Evolutionary conservation across 2,797 vertebrate species (phyloP).

Genomic region (Limnodromus scolopaceus): DNA sequence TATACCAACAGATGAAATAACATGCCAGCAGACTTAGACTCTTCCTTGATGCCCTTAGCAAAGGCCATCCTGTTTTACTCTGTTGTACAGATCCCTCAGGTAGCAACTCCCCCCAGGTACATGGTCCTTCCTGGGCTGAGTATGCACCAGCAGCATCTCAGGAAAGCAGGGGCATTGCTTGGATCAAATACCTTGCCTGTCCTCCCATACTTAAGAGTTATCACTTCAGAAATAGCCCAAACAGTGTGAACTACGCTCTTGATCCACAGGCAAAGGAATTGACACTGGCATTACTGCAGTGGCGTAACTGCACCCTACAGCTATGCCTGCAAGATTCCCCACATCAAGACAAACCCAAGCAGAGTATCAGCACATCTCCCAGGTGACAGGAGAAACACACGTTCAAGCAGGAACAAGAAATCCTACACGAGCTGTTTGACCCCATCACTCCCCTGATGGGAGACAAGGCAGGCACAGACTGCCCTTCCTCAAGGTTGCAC

Average conservation of each 20-base stretch:
- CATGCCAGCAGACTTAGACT: neutral
- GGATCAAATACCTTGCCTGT: neutral
- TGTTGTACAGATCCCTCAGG: neutral
- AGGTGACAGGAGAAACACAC: neutral
- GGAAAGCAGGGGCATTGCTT: neutral
- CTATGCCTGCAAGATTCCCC: neutral
- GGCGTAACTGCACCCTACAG: neutral
- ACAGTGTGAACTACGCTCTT: neutral
- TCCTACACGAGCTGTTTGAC: neutral
- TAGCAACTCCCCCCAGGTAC: fast-evolving
- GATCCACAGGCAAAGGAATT: neutral
- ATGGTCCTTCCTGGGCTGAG: neutral
- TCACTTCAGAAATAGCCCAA: neutral
- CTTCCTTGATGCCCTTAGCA: neutral
- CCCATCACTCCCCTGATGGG: neutral
- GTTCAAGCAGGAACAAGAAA: neutral
- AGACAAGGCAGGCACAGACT: neutral
- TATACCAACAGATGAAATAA: neutral
- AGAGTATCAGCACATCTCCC: neutral
- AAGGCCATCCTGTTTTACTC: neutral
- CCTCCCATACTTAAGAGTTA: neutral
- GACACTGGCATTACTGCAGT: neutral
- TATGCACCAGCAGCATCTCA: neutral
- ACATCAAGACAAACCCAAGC: neutral
- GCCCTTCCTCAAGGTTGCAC: neutral